Evolutionary conservation across 1,140 invertebrate genomes (phyloP).

Genomic region (Monomorium pharaonis): DNA sequence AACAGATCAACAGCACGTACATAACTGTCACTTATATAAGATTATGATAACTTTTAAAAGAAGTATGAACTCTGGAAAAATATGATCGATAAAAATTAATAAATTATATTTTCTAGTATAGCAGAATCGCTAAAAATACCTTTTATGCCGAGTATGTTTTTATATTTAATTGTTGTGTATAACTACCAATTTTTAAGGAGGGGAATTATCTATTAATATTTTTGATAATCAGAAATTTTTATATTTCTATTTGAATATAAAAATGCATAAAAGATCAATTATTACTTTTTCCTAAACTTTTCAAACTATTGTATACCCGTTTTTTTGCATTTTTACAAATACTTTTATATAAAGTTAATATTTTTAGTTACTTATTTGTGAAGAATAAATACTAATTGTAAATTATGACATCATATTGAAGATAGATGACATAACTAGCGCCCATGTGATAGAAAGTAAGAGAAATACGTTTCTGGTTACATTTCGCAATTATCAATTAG

Average conservation of each 20-base stretch:
- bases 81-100: neutral
- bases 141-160: neutral
- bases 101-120: neutral
- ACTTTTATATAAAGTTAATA: neutral
- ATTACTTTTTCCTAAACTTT: neutral
- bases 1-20: neutral
- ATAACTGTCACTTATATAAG: neutral
- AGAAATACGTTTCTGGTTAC: neutral
- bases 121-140: neutral
- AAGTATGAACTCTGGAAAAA: neutral
- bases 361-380: neutral
- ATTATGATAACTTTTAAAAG: neutral
- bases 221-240: neutral
- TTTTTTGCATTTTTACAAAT: neutral
- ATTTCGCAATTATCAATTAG: slow-evolving; percentile 19
- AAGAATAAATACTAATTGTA: neutral
- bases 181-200: neutral
- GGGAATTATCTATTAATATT: neutral
- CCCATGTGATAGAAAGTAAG: neutral
- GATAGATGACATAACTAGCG: neutral
- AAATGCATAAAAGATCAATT: neutral
- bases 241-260: neutral
- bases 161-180: neutral
- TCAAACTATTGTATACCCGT: neutral
- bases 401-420: neutral